These are phyloP conservation scores for Gasterosteus aculeatus DNA, from an alignment of 2,113 vertebrate genomes.

Conservation along the genomic window DNA sequence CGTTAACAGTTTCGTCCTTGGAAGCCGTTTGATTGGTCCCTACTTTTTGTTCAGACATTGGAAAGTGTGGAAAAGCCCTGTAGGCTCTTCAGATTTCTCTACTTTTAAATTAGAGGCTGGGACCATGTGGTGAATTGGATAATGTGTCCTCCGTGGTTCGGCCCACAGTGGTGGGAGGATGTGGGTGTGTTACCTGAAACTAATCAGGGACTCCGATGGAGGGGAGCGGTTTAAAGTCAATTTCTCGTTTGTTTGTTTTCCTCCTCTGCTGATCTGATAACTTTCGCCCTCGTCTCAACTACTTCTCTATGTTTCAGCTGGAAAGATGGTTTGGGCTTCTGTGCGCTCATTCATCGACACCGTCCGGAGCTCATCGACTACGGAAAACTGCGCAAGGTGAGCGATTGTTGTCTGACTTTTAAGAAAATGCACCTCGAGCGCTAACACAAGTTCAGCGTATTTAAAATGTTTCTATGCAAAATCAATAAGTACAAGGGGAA, in stretches of 20 bases:
- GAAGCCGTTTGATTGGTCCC: constrained; percentile 5
- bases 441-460: neutral
- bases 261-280: neutral
- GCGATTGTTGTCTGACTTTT: neutral
- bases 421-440: too few relatives aligned
- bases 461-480: neutral
- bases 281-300: constrained; percentile 1
- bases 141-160: neutral
- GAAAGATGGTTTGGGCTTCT: constrained; percentile 99
- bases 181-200: constrained; percentile 9
- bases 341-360: constrained; percentile 97
- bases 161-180: neutral
- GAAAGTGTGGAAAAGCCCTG: neutral
- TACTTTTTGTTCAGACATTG: neutral
- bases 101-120: constrained; percentile 10
- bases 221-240: constrained; percentile 12
- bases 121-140: neutral
- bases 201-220: constrained; percentile 18
- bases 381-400: constrained; percentile 95
- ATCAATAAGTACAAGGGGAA: neutral
- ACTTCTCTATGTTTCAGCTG: constrained; percentile 80
- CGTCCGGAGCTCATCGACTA: constrained; percentile 99
- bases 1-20: constrained; percentile 25
- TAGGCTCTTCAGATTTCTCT: neutral
- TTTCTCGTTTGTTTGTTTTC: neutral